Evolutionary conservation across 2,888 invertebrate species (phyloP).

Genomic region (Anaspis maculata): DNA sequence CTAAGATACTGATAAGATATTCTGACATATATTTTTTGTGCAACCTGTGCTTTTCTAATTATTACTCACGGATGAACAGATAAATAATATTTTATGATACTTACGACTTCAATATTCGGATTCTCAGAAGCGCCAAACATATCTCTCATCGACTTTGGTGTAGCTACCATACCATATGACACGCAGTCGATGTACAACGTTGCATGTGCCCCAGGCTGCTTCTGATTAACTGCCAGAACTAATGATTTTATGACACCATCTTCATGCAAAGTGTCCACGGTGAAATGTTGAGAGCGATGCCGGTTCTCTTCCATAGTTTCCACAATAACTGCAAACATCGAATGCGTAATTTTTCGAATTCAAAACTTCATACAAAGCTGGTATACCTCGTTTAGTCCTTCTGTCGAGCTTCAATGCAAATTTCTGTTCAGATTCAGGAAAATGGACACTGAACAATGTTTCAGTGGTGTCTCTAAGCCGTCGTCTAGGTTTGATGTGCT

Average conservation of each 20-base stretch:
- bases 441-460: slow-evolving; percentile 49
- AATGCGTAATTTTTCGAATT: slow-evolving; percentile 4
- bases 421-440: slow-evolving; percentile 46
- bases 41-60: too few species aligned
- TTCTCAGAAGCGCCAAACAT: slow-evolving; percentile 48
- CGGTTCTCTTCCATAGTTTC: slow-evolving; percentile 54
- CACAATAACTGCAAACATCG: slow-evolving; percentile 49
- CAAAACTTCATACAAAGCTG: too few species aligned
- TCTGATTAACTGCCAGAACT: slow-evolving; percentile 48
- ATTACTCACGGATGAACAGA: too few species aligned
- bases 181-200: slow-evolving; percentile 59
- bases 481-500: slow-evolving; percentile 46
- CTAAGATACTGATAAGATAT: too few species aligned
- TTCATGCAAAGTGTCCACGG: slow-evolving; percentile 49
- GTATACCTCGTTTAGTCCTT: slow-evolving; percentile 45
- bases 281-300: slow-evolving; percentile 53
- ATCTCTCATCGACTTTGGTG: slow-evolving; percentile 51
- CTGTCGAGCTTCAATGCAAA: slow-evolving; percentile 49
- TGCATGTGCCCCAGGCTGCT: slow-evolving; percentile 49
- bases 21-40: too few species aligned
- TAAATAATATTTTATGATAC: too few species aligned
- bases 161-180: slow-evolving; percentile 54
- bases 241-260: slow-evolving; percentile 50
- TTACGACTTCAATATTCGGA: slow-evolving; percentile 51
- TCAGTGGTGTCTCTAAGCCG: slow-evolving; percentile 42